Evolutionary conservation across 2,797 vertebrate species (phyloP).

Genomic region (Tangara arthus): DNA sequence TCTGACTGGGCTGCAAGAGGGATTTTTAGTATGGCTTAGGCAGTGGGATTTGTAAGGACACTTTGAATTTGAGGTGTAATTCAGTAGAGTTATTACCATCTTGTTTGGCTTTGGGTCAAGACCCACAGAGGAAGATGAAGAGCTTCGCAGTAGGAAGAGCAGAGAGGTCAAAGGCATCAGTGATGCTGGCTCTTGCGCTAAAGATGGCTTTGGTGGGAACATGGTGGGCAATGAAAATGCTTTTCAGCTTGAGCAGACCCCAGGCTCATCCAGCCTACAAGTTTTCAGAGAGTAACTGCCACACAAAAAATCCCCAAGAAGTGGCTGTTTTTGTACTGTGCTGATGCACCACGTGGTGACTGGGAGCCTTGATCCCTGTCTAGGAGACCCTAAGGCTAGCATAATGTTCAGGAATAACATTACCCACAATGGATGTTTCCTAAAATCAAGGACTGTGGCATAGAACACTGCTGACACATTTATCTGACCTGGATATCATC

Average conservation of each 20-base stretch:
- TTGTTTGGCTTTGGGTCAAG: not conserved
- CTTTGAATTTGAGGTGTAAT: not conserved
- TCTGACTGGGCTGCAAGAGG: not conserved
- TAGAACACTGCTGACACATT: conserved; percentile 57
- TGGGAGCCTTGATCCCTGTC: not conserved
- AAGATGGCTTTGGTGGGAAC: not conserved
- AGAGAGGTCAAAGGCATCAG: not conserved
- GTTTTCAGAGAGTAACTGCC: not conserved
- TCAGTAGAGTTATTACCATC: not conserved
- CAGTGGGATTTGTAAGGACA: not conserved
- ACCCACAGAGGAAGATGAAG: not conserved
- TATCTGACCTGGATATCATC: conserved; percentile 56
- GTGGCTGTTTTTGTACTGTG: not conserved
- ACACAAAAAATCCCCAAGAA: not conserved
- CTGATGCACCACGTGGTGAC: not conserved
- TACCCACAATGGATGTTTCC: not conserved
- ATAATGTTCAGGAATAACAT: not conserved
- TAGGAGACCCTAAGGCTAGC: not conserved
- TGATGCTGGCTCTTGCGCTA: not conserved
- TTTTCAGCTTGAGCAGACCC: not conserved
- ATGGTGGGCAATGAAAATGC: not conserved
- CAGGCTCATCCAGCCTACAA: not conserved
- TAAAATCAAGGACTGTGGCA: conserved; percentile 28
- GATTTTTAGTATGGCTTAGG: not conserved
- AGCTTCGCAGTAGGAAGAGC: not conserved